Evolutionary conservation across 2,797 vertebrate species (phyloP).

Genomic region (Alcedo quadribrachys): DNA sequence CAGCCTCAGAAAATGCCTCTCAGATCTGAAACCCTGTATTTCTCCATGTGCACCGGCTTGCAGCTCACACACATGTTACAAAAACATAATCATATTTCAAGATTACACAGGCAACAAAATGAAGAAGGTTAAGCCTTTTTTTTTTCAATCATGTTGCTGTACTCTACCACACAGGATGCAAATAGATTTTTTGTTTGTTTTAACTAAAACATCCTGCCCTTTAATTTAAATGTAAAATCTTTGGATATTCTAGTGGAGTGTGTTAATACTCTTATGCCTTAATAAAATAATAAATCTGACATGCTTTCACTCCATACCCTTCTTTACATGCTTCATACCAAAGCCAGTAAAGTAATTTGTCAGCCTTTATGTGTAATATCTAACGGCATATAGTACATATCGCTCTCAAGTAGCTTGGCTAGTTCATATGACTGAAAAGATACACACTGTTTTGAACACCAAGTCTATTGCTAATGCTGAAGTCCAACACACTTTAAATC

Average conservation of each 20-base stretch:
- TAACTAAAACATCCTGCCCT: conserved; percentile 72
- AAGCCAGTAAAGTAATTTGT: conserved; percentile 68
- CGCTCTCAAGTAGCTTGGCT: not conserved
- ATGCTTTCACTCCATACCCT: conserved; percentile 39
- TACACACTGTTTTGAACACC: not conserved
- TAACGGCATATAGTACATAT: not conserved
- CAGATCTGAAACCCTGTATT: not conserved
- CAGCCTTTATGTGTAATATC: conserved; percentile 61
- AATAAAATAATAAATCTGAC: conserved; percentile 84
- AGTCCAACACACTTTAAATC: not conserved
- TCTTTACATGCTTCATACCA: not conserved
- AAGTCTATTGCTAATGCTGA: not conserved
- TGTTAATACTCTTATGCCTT: conserved; percentile 76
- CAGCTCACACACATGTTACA: conserved; percentile 13
- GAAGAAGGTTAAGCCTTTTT: not conserved
- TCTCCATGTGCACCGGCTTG: not conserved
- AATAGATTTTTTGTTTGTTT: not conserved
- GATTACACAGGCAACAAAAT: conserved; percentile 43
- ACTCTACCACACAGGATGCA: conserved; percentile 36
- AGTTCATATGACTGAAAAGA: not conserved
- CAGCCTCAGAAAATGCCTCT: not conserved
- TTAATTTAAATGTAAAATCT: conserved; percentile 78
- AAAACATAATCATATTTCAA: conserved; percentile 42
- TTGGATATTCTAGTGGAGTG: conserved; percentile 72
- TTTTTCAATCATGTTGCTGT: conserved; percentile 5